Base-by-base conservation (phyloP, 2,113 vertebrate genomes). In the Phodopus roborovskii region DNA sequence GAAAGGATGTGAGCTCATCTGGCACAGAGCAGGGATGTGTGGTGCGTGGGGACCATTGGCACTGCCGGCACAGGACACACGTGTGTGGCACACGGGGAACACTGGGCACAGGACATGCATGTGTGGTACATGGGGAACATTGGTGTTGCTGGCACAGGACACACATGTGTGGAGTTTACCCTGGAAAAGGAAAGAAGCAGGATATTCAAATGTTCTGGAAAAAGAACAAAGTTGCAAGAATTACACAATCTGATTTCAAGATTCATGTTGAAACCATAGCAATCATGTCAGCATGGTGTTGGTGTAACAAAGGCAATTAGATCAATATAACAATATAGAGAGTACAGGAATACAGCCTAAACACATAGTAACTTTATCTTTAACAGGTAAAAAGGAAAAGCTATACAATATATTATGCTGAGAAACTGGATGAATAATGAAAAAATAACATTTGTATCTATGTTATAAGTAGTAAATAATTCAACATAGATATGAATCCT, bases 391-490 rank as follows among this genome's bases (percentile, higher is more conserved):
- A 90, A 88, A 94, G 3, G 10, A 22, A 62, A n/a, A 71, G 5
- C 58, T 81, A 48, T 58, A 88, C 45, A 84, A 88, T 45, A 94
- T 70, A 81, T 33, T 82, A 8, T 81, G 2, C 71, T 93, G 33
- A 10, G 74, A 92, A 90, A 73, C 28, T 58, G 22, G 53, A 68
- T 71, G 86, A 94, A 85, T 48, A 79, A 75, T 75, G 42, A 68
- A 66, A 62, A 83, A 50, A 60, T 6, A 62, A 60, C n/a, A 85
- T 91, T 36, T 33, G 50, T 73, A n/a, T 92, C 81, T 68, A 73
- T 8, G n/a, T 50, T 53, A 26, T 60, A 70, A 48, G 77, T 13
- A 96, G 86, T 26, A 96, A 92, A 92, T 88, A 95, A 88, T 45
- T 84, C 50, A 30, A 84, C 73, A 39, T 56, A 87, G 71, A 92